phyloP scores from a whole-genome alignment of 2,888 invertebrate species.

The Abrostola tripartita region DNA sequence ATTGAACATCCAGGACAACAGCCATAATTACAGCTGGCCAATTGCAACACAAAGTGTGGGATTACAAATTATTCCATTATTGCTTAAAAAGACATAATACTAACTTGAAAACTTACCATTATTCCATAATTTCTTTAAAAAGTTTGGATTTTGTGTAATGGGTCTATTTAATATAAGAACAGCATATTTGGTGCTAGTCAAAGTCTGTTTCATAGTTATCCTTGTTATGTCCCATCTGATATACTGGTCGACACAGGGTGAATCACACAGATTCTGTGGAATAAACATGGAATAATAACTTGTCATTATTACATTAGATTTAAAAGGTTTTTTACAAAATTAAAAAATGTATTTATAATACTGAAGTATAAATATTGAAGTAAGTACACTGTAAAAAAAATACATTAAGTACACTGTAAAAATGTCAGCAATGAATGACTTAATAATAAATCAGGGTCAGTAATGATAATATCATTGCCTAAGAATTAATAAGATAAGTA shows the following conservation, averaged over 20 bases:
- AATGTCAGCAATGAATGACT: slow-evolving; percentile 31
- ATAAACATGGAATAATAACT: slow-evolving; percentile 62
- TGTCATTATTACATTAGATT: too few relatives aligned
- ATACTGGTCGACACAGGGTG: slow-evolving; percentile 58
- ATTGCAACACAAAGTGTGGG: too few relatives aligned
- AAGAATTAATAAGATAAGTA: background rate
- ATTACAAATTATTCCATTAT: too few relatives aligned
- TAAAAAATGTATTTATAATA: too few relatives aligned
- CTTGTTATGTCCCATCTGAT: slow-evolving; percentile 74
- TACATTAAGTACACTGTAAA: too few relatives aligned
- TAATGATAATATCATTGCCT: background rate
- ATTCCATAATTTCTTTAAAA: slow-evolving; percentile 90
- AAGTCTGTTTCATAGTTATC: slow-evolving; percentile 49
- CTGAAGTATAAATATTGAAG: too few relatives aligned
- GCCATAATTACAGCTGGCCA: too few relatives aligned
- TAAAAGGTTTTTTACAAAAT: too few relatives aligned
- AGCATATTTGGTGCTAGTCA: slow-evolving; percentile 83
- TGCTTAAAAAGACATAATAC: background rate
- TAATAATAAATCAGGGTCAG: slow-evolving; percentile 51
- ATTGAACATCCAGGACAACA: too few relatives aligned
- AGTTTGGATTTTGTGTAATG: slow-evolving; percentile 83
- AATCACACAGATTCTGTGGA: slow-evolving; percentile 60
- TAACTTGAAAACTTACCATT: slow-evolving; percentile 85
- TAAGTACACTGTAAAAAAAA: too few relatives aligned
- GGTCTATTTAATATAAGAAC: slow-evolving; percentile 91